phyloP scores from a whole-genome alignment of 2,797 vertebrate species.

The Pipistrellus nathusii region DNA sequence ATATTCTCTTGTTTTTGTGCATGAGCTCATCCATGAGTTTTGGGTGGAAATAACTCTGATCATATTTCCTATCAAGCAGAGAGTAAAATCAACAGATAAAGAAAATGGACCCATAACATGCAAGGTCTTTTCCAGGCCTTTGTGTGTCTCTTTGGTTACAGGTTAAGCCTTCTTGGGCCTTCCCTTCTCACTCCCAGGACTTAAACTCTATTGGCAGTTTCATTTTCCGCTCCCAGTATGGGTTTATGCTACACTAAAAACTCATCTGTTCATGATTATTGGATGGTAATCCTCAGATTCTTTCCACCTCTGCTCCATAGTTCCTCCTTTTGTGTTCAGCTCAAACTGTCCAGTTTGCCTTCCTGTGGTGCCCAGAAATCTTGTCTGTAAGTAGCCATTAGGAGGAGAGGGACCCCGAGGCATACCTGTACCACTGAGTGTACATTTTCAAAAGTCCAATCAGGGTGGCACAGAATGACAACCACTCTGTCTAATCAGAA shows the following conservation, averaged over 20 bases:
- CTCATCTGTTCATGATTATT: conserved; percentile 49
- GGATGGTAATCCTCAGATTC: not conserved
- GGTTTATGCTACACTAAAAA: conserved; percentile 21
- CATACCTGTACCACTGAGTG: not conserved
- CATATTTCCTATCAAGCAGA: not conserved
- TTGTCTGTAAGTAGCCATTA: not conserved
- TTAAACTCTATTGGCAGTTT: not conserved
- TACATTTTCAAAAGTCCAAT: not conserved
- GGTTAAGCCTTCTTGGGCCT: not conserved
- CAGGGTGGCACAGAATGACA: not conserved
- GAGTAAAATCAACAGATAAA: not conserved
- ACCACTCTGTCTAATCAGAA: not conserved
- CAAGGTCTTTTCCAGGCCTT: not conserved
- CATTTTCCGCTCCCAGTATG: not conserved
- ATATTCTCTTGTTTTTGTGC: not conserved
- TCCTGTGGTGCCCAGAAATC: not conserved
- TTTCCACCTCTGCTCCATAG: not conserved
- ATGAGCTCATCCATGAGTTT: not conserved
- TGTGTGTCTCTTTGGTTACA: not conserved
- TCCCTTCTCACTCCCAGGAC: not conserved
- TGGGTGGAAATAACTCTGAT: not conserved
- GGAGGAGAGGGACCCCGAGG: not conserved
- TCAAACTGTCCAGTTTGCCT: not conserved
- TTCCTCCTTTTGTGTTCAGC: conserved; percentile 32
- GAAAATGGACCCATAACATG: not conserved